Base-by-base conservation (phyloP, 2,888 invertebrate genomes). In the Chaetogeoica ovagalla region DNA sequence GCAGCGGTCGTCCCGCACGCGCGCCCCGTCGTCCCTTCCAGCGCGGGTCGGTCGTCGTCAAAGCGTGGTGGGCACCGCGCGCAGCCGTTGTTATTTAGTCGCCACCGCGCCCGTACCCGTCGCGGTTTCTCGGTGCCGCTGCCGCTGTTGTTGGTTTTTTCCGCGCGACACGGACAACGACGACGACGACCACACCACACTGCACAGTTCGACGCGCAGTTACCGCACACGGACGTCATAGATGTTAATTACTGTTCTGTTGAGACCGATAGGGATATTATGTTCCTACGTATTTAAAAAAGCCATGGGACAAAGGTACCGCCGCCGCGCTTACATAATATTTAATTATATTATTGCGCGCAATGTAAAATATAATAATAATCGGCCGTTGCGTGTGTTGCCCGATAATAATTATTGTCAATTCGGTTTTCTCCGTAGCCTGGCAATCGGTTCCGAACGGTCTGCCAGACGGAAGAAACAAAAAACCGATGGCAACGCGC, bases 251-350 rank as follows among this genome's bases (percentile, higher is more conserved):
- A 30, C 30, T 71, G 79, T 62, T 19, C 70, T 79, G 62, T 70
- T 79, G 57, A 79, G 65, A 65, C 71, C 70, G 39, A 62, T 79
- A 79, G 79, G 79, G 79, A 79, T 79, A 79, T 15, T 79, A 79
- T 79, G 79, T 79, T 79, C 79, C 79, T 79, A 71, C 71, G 43
- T 79, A 57, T 71, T 79, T 79, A 71, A 79, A 71, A 71, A 79
- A 71, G 71, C 79, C 15, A 79, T 79, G 79, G 79, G 79, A 71
- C 79, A 79, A 55, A 79, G 79, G 79, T 79, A 79, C 39, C 63
- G 7, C 43, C 43, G 2, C 9, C 7, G 4, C 43, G 2, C 8
- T 6, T 43, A 7, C 43, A 7, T 39, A n/a, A n/a, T 39, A 7
- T 39, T 39, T 39, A 39, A 39, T 39, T 39, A 6, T 39, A n/a